Base-by-base conservation (phyloP, 2,113 vertebrate species). In the Jacana jacana region DNA sequence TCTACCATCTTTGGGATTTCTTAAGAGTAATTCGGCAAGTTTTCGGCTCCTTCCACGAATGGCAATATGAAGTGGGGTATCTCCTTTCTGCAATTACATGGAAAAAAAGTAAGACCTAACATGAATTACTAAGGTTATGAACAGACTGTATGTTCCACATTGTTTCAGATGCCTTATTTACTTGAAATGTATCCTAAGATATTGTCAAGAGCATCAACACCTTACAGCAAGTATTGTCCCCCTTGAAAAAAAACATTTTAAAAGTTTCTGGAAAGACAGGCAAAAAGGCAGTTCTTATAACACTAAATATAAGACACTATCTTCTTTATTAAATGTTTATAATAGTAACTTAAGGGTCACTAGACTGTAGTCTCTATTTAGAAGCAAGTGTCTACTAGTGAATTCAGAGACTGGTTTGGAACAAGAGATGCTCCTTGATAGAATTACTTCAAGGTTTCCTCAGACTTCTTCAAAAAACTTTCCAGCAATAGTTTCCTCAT, bases 1-100 rank as follows among this genome's bases (percentile, higher is more conserved):
- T 35, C 99, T 98, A 42, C 99, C 99, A 89, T 99, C 99, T 97
- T 99, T 99, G 14, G 99, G 99, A 92, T 99, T 99, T 93, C 99
- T 98, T 79, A 99, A 93, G 22, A 99, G 98, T 42, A 99, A 97
- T 95, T 99, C 99, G 4, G 99, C 99, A 92, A 99, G 97, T 81
- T 99, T 99, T n/a, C 99, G 98, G 96, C 99, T 99, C 79, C 99
- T 97, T 17, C 99, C 99, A 70, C 99, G 98, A 84, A 99, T 99
- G 48, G 99, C 99, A 54, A 99, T 99, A 86, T 99, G 99, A 61
- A 99, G 98, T 4, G 99, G 98, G 15, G 99, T 99, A 91, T 99
- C 99, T 91, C 99, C 99, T 98, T 99, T 99, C 99, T 99, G 97
- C 27, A 94, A 91, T 66, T 82, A 71, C 82, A 35, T 19, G 17